Conservation (phyloP, 2,113 vertebrate species). For the Myrmecophaga tridactyla region DNA sequence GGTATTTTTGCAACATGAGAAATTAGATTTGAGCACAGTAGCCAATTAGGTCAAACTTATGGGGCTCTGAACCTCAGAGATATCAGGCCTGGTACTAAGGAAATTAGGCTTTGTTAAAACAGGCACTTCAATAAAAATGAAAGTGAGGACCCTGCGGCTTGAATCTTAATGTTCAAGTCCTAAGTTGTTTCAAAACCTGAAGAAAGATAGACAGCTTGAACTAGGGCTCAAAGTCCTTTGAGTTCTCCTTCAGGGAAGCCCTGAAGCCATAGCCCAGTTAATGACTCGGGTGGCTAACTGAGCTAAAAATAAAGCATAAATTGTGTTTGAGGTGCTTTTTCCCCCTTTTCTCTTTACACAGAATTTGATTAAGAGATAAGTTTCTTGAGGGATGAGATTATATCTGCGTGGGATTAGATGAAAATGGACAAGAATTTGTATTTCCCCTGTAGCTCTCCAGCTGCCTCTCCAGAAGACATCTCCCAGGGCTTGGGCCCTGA, state of each 20-base stretch:
- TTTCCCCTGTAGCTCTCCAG: slow-evolving; percentile 53
- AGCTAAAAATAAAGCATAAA: slow-evolving; percentile 73
- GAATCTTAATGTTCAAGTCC: background rate
- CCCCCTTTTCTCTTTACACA: slow-evolving; percentile 30
- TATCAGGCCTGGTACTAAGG: background rate
- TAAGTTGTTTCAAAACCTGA: background rate
- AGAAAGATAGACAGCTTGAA: background rate
- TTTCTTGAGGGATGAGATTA: slow-evolving; percentile 68
- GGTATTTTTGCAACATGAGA: background rate
- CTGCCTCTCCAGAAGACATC: slow-evolving; percentile 42
- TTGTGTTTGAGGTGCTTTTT: slow-evolving; percentile 46
- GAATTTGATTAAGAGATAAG: slow-evolving; percentile 52
- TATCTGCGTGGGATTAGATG: slow-evolving; percentile 63
- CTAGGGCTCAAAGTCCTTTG: background rate
- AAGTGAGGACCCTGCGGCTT: background rate
- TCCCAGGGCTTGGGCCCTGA: slow-evolving; percentile 49
- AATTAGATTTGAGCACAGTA: background rate
- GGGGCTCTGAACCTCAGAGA: background rate
- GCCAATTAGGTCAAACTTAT: background rate
- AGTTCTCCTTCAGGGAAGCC: slow-evolving; percentile 33
- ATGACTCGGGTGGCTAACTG: slow-evolving; percentile 53
- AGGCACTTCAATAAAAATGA: background rate
- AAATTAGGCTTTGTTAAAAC: background rate
- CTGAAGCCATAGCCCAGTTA: slow-evolving; percentile 48
- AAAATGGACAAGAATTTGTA: slow-evolving; percentile 53